These are phyloP conservation scores for Otis tarda DNA, from an alignment of 2,113 vertebrate genomes.

Conservation along the genomic window DNA sequence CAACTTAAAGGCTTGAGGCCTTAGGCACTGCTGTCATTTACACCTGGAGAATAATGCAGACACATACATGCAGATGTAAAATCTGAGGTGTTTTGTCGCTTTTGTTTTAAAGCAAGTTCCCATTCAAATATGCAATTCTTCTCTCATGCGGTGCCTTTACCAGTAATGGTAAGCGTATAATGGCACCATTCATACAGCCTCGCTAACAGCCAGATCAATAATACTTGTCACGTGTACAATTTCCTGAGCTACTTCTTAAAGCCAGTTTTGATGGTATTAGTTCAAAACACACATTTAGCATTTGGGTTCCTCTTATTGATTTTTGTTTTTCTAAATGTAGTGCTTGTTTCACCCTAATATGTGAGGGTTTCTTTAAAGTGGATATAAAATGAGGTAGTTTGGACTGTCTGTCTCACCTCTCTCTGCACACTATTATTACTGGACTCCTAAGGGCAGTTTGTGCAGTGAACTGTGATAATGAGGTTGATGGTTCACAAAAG, in stretches of 20 bases:
- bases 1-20: neutral
- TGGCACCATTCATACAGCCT: neutral
- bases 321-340: conserved; percentile 42
- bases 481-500: conserved; percentile 74
- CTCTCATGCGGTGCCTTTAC: neutral
- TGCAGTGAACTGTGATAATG: conserved; percentile 69
- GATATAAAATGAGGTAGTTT: conserved; percentile 64
- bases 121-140: neutral
- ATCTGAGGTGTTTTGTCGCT: neutral
- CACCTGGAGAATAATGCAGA: neutral
- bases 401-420: conserved; percentile 39
- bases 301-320: conserved; percentile 33
- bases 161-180: conserved; percentile 4
- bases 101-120: neutral
- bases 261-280: neutral
- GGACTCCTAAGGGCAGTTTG: conserved; percentile 54
- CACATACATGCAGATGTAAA: neutral
- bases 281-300: neutral
- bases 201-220: conserved; percentile 15
- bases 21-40: neutral
- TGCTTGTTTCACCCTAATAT: conserved; percentile 40
- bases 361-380: conserved; percentile 59
- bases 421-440: conserved; percentile 56
- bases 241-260: conserved; percentile 18
- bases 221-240: conserved; percentile 1